Base-by-base conservation (phyloP, 2,797 vertebrate genomes). In the Siniperca obscura region DNA sequence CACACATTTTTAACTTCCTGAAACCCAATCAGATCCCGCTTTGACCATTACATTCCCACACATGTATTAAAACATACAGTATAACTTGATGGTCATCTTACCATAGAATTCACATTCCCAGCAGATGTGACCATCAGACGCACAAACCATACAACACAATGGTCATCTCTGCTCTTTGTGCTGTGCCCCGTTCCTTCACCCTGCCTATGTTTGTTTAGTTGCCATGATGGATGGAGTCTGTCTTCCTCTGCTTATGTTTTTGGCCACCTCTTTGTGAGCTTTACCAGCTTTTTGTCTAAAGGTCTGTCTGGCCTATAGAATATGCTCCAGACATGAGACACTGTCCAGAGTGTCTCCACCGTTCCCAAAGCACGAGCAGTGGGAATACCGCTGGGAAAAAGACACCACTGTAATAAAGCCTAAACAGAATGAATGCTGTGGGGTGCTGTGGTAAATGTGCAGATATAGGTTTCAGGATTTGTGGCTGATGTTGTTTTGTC, bases 161-260 rank as follows among this genome's bases (percentile, higher is more conserved):
- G 50, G 70, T 61, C 85, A 70, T 81, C n/a, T 38, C 74, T 5
- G 81, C 75, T 69, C 62, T 21, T 52, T 62, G 30, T 74, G 34
- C 55, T 34, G 19, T 62, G 62, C 59, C 70, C 52, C 2, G 22
- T 70, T 55, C 34, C 59, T 72, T 61, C n/a, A 3, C 53, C 38
- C 19, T 62, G 61, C 59, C 76, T 7, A 0, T 75, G 79, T 88
- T 90, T 90, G 80, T 82, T 81, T 85, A 70, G 68, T 57, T 7
- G 57, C 77, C 62, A 57, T 81, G 79, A 90, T 75, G 69, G 66
- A 82, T 88, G 74, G 62, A 72, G 40, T 80, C 70, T 70, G 72
- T 78, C 74, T 60, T 68, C 44, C 60, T 81, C 52, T 83, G 77
- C 72, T 85, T 85, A 74, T 83, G 65, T 84, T 76, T 84, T 81